These are phyloP conservation scores for Pseudorectes ferrugineus DNA, from an alignment of 2,113 vertebrate species.

Conservation along the genomic window DNA sequence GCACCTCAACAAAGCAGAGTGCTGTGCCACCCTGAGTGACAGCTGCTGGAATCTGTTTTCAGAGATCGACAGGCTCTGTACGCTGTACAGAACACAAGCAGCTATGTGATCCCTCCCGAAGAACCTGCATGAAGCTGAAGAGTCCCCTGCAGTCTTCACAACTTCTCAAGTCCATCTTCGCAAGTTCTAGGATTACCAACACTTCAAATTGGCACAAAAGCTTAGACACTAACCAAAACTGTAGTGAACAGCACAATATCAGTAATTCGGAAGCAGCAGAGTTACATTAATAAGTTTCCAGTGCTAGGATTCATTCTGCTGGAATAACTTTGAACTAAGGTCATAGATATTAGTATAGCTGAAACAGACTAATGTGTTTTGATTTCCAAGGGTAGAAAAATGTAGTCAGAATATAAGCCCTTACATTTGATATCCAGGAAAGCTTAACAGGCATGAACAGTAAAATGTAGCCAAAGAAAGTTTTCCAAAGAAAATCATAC, in stretches of 20 bases:
- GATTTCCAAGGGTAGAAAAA: not conserved
- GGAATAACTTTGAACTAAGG: not conserved
- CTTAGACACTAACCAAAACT: not conserved
- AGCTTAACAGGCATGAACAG: not conserved
- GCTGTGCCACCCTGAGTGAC: not conserved
- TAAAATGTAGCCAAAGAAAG: not conserved
- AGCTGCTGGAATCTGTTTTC: not conserved
- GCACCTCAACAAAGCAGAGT: not conserved
- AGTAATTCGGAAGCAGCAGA: not conserved
- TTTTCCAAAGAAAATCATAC: not conserved
- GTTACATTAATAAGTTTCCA: not conserved
- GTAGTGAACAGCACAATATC: not conserved
- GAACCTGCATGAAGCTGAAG: not conserved
- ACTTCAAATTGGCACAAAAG: not conserved
- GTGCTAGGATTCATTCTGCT: not conserved
- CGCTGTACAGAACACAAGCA: fast-evolving
- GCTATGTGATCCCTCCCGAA: not conserved
- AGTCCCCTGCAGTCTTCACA: not conserved
- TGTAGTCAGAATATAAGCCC: not conserved
- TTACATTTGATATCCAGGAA: not conserved
- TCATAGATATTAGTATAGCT: not conserved
- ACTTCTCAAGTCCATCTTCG: not conserved
- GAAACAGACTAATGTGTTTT: not conserved
- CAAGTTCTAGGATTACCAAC: not conserved
- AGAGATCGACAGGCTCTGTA: fast-evolving